Conservation (phyloP, 2,888 invertebrate genomes). For the Prosopocoilus inquinatus region DNA sequence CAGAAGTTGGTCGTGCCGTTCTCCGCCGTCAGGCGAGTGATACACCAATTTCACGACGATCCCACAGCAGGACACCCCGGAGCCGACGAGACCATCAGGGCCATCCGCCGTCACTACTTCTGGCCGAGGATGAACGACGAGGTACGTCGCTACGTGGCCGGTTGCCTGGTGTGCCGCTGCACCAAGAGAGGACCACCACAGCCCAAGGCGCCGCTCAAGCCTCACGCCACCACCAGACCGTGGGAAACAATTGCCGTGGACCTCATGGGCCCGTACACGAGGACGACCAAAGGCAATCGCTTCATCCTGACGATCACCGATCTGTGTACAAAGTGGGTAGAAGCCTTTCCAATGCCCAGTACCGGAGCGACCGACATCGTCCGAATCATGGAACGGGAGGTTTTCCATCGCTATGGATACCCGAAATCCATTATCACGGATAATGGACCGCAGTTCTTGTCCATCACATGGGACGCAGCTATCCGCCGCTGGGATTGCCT, state of each 20-base stretch:
- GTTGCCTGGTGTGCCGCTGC: conserved; percentile 10
- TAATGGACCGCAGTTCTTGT: conserved; percentile 17
- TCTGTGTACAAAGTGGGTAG: conserved; percentile 29
- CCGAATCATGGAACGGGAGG: conserved; percentile 12
- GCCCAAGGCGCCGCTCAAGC: conserved; percentile 9
- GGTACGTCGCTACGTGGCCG: conserved; percentile 28
- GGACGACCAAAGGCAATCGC: conserved; percentile 13
- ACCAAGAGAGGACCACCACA: conserved; percentile 15
- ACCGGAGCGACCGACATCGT: conserved; percentile 8
- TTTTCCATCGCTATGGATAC: conserved; percentile 20
- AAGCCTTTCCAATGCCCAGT: conserved; percentile 25
- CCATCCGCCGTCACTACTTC: conserved; percentile 9
- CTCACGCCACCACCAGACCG: conserved; percentile 12
- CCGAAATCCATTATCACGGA: conserved; percentile 15
- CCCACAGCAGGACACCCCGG: conserved; percentile 17
- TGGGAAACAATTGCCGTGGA: conserved; percentile 19
- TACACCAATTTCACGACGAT: conserved; percentile 7
- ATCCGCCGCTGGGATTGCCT: conserved; percentile 16
- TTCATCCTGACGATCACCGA: conserved; percentile 28
- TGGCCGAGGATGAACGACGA: conserved; percentile 1
- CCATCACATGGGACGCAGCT: conserved; percentile 9
- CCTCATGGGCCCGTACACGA: conserved; percentile 19
- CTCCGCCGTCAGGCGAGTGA: background rate
- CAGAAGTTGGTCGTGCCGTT: background rate
- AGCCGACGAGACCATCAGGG: conserved; percentile 13